Evolutionary conservation across 2,113 vertebrate species (phyloP), one percentile per base, ranked within the genome.

Genomic region (Axis porcinus): DNA sequence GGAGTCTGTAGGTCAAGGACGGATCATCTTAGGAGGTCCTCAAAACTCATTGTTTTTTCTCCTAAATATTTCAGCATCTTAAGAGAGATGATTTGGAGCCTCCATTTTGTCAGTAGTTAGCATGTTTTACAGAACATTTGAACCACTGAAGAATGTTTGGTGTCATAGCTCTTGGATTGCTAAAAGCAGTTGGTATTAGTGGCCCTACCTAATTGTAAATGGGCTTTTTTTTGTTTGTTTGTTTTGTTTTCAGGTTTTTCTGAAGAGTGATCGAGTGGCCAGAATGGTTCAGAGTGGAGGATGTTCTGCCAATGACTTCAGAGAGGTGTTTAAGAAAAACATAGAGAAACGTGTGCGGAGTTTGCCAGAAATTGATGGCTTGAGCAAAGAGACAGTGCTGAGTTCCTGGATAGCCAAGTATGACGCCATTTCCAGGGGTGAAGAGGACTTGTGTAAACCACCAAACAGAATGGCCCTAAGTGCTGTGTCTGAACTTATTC

Each of bases 361-460:
- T 98, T 99, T 99, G 82, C 99, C 99, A 0, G 99, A 99, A 98
- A 99, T 99, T 0, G 99, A 99, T 50, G 99, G 99, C 94, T 98
- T 99, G 97, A 99, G 99, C 99, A 99, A 99, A 98, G 99, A 99
- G 98, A 99, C 99, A 0, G 99, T 99, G 82, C 98, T 99, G 88
- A 99, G 99, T 98, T 99, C 99, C 67, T 99, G 99, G 99, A 99
- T 99, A 70, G 99, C 99, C 94, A 99, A 99, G 94, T 99, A 99
- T 0, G 99, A 99, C 70, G 99, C 99, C 98, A 99, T 99, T 98
- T 99, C 99, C 98, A 98, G 99, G 94, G 99, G 99, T 6, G 99
- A 99, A 78, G 99, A 99, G 97, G 99, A 99, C 97, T 95, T 99
- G 62, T 99, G 99, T 93, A 99, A 99, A 27, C 99, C 99, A 55